Base-by-base conservation (phyloP, 2,888 invertebrate genomes). In the Chymomyza amoena region DNA sequence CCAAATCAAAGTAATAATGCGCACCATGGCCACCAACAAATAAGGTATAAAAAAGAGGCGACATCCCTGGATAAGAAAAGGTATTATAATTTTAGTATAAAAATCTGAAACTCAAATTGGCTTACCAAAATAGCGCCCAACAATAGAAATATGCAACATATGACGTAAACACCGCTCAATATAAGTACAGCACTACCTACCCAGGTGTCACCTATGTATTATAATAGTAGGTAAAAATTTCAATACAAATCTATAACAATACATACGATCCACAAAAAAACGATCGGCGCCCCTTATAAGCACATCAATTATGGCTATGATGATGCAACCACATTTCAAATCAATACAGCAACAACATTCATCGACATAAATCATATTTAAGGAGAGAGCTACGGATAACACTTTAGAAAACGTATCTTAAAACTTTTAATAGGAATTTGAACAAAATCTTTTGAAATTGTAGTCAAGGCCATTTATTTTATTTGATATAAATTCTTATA, bases 261-360 rank as follows among this genome's bases (percentile, higher is more conserved):
- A 75, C 87, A 77, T 66, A 84, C 83, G 73, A 57, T 86, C 84
- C 16, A 88, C 68, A 50, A 84, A 52, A 28, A 77, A 83, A 0
- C 69, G 66, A 65, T 84, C 83, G 4, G 73, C 1, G 0, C 88
- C 87, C 4, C 88, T 84, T n/a, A 84, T 15, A 0, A 84, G 63
- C 0, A 84, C 88, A 16, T 75, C 81, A 9, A 77, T 9, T 5
- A 88, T 69, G 57, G 88, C 70, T 28, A 84, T 84, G 2, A 88
- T 28, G 54, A 88, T 75, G 69, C 87, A 81, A 25, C 88, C 88
- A 36, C 73, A 72, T 32, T 60, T 76, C 1, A 84, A 63, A 0
- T 76, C 75, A 5, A 84, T 56, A 51, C 87, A 84, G 20, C 72
- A 84, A 62, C 88, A 84, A 56, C 73, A 84, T 28, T 75, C 68